phyloP scores from a whole-genome alignment of 35 echinoderm and acorn worm genomes.

The Chiridota heheva region DNA sequence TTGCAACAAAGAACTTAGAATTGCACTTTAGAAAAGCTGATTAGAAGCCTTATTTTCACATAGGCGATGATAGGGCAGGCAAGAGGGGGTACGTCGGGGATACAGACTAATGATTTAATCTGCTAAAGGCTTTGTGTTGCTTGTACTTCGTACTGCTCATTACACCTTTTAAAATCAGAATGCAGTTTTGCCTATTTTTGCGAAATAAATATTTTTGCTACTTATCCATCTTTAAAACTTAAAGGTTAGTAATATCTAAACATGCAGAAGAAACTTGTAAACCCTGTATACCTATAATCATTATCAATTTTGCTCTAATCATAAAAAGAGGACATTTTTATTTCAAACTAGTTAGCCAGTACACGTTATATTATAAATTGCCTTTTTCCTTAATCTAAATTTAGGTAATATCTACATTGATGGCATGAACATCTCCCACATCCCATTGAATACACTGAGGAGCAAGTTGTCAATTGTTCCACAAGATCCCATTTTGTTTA shows the following conservation, averaged over 20 bases:
- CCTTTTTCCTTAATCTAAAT: background rate
- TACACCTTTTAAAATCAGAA: too few relatives aligned
- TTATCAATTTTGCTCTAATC: too few relatives aligned
- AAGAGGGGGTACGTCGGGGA: background rate
- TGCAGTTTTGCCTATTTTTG: too few relatives aligned
- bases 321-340: background rate
- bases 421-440: conserved; percentile 59
- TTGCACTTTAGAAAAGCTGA: background rate
- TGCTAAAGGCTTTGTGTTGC: too few relatives aligned
- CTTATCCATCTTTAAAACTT: background rate
- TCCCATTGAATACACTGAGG: conserved; percentile 69
- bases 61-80: background rate
- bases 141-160: too few relatives aligned
- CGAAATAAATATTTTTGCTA: too few relatives aligned
- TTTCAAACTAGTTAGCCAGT: background rate
- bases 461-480: conserved; percentile 76
- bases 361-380: background rate
- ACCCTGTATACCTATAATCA: background rate
- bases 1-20: background rate
- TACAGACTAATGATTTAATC: too few relatives aligned
- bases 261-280: background rate
- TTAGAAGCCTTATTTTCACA: background rate
- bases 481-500: conserved; percentile 87
- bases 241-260: background rate
- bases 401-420: conserved; percentile 73